These are phyloP conservation scores for Poeciliopsis turrubarensis DNA, from an alignment of 2,113 vertebrate genomes.

Conservation along the genomic window DNA sequence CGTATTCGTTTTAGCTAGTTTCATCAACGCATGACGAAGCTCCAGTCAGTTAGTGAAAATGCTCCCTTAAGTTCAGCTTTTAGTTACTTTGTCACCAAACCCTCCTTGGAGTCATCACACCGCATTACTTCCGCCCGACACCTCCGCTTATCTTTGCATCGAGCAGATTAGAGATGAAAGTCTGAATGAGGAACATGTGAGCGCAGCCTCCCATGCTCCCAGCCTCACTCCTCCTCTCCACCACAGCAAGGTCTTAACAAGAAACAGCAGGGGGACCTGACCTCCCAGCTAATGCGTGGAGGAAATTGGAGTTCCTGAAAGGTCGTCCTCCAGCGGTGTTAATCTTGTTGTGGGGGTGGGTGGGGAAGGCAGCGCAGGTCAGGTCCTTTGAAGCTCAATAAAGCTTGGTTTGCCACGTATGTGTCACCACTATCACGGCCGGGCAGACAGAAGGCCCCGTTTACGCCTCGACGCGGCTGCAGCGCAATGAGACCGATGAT, in stretches of 20 bases:
- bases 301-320: slow-evolving; percentile 62
- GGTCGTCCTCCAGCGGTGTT: slow-evolving; percentile 69
- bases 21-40: too few species aligned
- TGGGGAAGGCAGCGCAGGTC: slow-evolving; percentile 20
- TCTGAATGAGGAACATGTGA: slow-evolving; percentile 36
- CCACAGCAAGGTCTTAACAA: slow-evolving; percentile 53
- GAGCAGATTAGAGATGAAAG: slow-evolving; percentile 21
- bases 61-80: too few species aligned
- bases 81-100: too few species aligned
- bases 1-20: too few species aligned
- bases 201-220: slow-evolving; percentile 8
- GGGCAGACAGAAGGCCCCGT: slow-evolving; percentile 14
- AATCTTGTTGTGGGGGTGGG: slow-evolving; percentile 65
- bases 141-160: slow-evolving; percentile 49
- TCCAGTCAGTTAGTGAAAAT: too few species aligned
- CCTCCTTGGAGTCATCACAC: not conserved
- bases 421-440: slow-evolving; percentile 58
- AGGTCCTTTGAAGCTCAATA: slow-evolving; percentile 75
- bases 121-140: not conserved
- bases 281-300: slow-evolving; percentile 51
- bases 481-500: too few species aligned
- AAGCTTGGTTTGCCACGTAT: slow-evolving; percentile 66
- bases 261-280: slow-evolving; percentile 65
- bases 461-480: too few species aligned
- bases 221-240: not conserved